These are phyloP conservation scores for Vanacampus margaritifer DNA, from an alignment of 2,113 vertebrate genomes.

Conservation along the genomic window DNA sequence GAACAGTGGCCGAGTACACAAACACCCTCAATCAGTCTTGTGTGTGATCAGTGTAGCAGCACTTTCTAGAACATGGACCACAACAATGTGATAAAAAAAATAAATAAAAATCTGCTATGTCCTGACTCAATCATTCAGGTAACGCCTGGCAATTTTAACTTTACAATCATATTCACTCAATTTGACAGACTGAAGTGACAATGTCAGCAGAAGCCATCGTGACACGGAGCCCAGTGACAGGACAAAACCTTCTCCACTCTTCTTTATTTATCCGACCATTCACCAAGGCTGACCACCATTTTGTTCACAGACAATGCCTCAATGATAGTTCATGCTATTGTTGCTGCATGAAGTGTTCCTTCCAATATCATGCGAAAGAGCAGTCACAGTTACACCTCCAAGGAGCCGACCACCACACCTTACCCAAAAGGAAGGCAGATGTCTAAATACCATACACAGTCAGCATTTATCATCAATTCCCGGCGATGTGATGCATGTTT, in stretches of 20 bases:
- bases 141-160: constrained; percentile 12
- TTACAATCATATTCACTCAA: background rate
- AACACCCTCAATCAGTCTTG: constrained; percentile 29
- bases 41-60: constrained; percentile 26
- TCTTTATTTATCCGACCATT: constrained; percentile 15
- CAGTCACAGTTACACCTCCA: constrained; percentile 32
- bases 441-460: background rate
- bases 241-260: constrained; percentile 13
- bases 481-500: background rate
- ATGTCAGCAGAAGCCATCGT: constrained; percentile 8
- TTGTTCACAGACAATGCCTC: constrained; percentile 38
- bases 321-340: constrained; percentile 48
- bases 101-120: constrained; percentile 19
- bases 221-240: constrained; percentile 10
- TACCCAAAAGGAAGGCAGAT: background rate
- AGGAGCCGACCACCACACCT: constrained; percentile 10
- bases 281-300: constrained; percentile 41
- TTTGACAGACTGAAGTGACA: background rate
- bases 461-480: background rate
- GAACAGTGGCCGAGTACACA: constrained; percentile 47
- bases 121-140: constrained; percentile 14
- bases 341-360: constrained; percentile 39
- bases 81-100: constrained; percentile 8
- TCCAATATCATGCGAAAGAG: constrained; percentile 31
- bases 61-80: constrained; percentile 23